Evolutionary conservation across 2,113 vertebrate genomes (phyloP).

Genomic region (Phoenicopterus ruber): DNA sequence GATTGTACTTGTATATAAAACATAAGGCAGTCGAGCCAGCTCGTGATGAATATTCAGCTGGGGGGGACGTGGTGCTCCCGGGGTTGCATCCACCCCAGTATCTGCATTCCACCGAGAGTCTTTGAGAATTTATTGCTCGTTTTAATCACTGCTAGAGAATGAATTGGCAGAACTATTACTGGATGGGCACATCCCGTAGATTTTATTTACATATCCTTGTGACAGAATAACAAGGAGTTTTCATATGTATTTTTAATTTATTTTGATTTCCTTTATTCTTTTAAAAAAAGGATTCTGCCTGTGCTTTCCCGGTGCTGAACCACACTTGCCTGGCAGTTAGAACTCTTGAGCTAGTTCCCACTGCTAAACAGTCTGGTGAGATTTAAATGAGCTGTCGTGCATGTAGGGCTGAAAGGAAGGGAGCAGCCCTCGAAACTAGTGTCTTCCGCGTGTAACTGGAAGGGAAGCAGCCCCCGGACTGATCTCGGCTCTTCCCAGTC

Average conservation of each 20-base stretch:
- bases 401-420: not conserved
- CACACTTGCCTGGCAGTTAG: not conserved
- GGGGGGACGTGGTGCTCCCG: constrained; percentile 51
- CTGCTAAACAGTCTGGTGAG: not conserved
- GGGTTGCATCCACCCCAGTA: constrained; percentile 44
- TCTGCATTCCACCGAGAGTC: constrained; percentile 65
- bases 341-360: not conserved
- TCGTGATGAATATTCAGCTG: constrained; percentile 74
- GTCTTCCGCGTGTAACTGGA: too few species aligned
- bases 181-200: constrained; percentile 59
- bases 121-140: constrained; percentile 77
- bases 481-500: not conserved
- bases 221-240: constrained; percentile 73
- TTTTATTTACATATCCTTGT: constrained; percentile 75
- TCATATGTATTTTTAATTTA: constrained; percentile 69
- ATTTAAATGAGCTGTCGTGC: accelerated
- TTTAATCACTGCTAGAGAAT: constrained; percentile 77
- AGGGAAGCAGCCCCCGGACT: not conserved
- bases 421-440: not conserved
- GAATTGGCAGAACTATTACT: constrained; percentile 71
- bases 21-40: constrained; percentile 38
- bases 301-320: not conserved
- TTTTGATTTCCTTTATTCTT: constrained; percentile 12
- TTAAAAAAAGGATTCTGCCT: not conserved
- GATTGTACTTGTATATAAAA: constrained; percentile 57